A percentile compares a stretch with the other conserved stretches of the same genome.
Conservation (phyloP, 2,113 vertebrate genomes). For the Prunella fulvescens region DNA sequence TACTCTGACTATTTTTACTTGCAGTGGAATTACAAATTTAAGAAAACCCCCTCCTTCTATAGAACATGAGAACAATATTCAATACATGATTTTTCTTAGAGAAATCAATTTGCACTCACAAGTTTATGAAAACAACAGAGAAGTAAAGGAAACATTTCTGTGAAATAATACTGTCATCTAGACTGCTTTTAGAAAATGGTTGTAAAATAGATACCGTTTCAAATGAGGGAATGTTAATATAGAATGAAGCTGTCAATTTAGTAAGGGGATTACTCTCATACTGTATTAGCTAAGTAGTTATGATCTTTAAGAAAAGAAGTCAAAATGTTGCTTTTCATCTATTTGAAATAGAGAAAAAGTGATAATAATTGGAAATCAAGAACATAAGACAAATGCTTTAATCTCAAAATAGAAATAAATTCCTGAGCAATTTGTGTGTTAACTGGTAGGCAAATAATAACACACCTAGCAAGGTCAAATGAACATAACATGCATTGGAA, state of each 20-base stretch:
- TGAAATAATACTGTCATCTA: not conserved
- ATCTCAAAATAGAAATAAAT: not conserved
- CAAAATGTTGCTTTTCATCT: not conserved
- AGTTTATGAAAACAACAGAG: not conserved
- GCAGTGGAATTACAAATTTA: not conserved
- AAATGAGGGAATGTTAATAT: not conserved
- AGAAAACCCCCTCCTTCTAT: not conserved
- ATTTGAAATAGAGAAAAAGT: not conserved
- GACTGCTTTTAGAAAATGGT: not conserved
- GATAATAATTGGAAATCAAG: not conserved
- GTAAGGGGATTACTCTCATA: not conserved
- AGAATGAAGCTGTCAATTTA: not conserved
- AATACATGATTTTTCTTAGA: not conserved
- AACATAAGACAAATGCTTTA: not conserved
- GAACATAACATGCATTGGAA: not conserved
- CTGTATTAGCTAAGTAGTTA: not conserved
- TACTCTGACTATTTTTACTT: not conserved
- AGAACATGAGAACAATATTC: not conserved
- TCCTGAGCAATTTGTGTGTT: not conserved
- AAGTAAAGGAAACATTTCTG: not conserved
- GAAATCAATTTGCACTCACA: not conserved
- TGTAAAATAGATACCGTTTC: not conserved
- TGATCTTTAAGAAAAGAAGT: not conserved
- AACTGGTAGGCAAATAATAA: not conserved
- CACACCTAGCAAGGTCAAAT: not conserved